Percentiles rank a stretch among this genome's conserved stretches.
phyloP scores from a whole-genome alignment of 1,140 invertebrate species.

The Temnothorax longispinosus region DNA sequence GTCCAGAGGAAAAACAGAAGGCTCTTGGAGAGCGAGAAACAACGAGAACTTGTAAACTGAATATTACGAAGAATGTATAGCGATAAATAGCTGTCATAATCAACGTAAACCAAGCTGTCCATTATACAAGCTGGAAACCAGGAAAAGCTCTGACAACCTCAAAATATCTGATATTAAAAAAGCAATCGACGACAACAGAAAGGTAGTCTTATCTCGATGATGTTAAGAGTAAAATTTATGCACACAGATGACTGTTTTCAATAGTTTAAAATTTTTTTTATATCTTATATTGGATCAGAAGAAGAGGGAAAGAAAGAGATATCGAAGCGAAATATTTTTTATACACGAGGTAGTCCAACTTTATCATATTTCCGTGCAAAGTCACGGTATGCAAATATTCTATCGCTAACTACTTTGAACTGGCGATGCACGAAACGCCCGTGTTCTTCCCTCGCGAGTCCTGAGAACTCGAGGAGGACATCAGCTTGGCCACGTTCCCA shows the following conservation, averaged over 20 bases:
- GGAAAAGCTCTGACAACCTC: not conserved
- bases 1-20: not conserved
- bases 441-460: conserved; percentile 16
- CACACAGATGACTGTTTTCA: not conserved
- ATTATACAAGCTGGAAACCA: not conserved
- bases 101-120: not conserved
- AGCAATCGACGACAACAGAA: not conserved
- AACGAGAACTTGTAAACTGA: not conserved
- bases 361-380: not conserved
- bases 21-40: not conserved
- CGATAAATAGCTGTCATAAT: conserved; percentile 2
- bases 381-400: not conserved
- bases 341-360: not conserved
- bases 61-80: not conserved
- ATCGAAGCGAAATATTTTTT: not conserved
- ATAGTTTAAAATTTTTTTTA: not conserved
- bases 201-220: not conserved
- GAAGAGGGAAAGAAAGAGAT: not conserved
- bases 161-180: not conserved
- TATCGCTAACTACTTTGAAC: conserved; percentile 16
- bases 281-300: not conserved
- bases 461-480: conserved; percentile 29
- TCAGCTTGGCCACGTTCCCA: conserved; percentile 72
- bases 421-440: not conserved
- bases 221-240: not conserved